Evolutionary conservation across 1,140 invertebrate species (phyloP).

Genomic region (Papilio helenus): DNA sequence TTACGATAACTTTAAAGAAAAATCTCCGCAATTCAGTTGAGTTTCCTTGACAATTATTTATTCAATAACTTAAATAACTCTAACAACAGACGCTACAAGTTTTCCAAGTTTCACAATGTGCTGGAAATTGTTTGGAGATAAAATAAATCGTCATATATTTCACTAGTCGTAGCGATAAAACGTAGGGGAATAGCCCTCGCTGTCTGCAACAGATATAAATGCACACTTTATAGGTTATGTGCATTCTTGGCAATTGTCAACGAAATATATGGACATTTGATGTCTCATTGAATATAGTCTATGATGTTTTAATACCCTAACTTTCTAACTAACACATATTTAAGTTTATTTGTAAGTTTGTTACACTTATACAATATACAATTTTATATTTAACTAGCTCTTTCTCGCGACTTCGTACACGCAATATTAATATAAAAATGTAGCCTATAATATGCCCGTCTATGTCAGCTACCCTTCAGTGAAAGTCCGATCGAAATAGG

Average conservation of each 20-base stretch:
- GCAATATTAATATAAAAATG: too few species aligned
- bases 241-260: background rate
- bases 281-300: background rate
- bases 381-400: too few species aligned
- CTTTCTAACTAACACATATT: too few species aligned
- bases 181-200: background rate
- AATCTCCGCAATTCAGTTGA: background rate
- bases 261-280: constrained; percentile 7
- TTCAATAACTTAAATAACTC: constrained; percentile 10
- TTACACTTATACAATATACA: too few species aligned
- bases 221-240: constrained; percentile 11
- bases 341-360: too few species aligned
- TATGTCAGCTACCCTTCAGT: too few species aligned
- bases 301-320: background rate
- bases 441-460: too few species aligned
- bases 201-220: constrained; percentile 27
- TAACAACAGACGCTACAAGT: constrained; percentile 3
- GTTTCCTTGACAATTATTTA: constrained; percentile 12
- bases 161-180: constrained; percentile 26
- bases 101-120: background rate
- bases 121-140: background rate
- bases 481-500: too few species aligned
- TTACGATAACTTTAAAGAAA: constrained; percentile 4
- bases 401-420: too few species aligned
- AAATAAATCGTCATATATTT: constrained; percentile 26